A percentile compares a stretch with the other conserved stretches of the same genome.
phyloP scores from a whole-genome alignment of 1,140 invertebrate genomes.

The Drosophila ficusphila region DNA sequence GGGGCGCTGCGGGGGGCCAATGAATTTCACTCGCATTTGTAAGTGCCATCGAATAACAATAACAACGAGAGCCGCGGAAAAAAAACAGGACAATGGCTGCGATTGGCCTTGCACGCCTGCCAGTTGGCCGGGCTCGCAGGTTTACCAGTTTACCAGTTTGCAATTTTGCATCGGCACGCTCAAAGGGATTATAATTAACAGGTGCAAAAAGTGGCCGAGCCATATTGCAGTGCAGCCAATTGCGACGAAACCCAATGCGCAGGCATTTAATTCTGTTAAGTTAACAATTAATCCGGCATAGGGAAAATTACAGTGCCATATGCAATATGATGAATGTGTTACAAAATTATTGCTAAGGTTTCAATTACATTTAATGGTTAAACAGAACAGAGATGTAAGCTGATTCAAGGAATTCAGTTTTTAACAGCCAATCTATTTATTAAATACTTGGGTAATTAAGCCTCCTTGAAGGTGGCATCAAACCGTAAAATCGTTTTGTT shows the following conservation, averaged over 20 bases:
- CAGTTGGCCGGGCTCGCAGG: no score
- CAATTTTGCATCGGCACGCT: slow-evolving; percentile 5
- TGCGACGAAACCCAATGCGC: not conserved
- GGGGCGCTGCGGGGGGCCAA: slow-evolving; percentile 31
- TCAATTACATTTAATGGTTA: no score
- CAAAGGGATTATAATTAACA: slow-evolving; percentile 30
- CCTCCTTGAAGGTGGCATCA: slow-evolving; percentile 4
- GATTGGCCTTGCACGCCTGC: slow-evolving; percentile 31
- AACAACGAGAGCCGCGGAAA: slow-evolving; percentile 14
- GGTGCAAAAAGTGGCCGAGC: slow-evolving; percentile 20
- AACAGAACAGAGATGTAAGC: no score
- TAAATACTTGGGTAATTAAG: not conserved
- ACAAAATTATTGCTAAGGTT: no score
- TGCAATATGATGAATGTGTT: no score
- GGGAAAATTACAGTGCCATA: no score
- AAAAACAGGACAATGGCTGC: slow-evolving; percentile 24
- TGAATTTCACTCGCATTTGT: slow-evolving; percentile 67
- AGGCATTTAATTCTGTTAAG: slow-evolving; percentile 2
- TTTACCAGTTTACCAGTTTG: not conserved
- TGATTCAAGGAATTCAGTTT: no score
- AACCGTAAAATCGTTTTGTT: not conserved
- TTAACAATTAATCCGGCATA: not conserved
- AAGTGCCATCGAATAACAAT: slow-evolving; percentile 49
- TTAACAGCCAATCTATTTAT: not conserved
- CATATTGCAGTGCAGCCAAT: slow-evolving; percentile 17